phyloP scores from a whole-genome alignment of 2,797 vertebrate genomes.

The Gobionotothen gibberifrons region DNA sequence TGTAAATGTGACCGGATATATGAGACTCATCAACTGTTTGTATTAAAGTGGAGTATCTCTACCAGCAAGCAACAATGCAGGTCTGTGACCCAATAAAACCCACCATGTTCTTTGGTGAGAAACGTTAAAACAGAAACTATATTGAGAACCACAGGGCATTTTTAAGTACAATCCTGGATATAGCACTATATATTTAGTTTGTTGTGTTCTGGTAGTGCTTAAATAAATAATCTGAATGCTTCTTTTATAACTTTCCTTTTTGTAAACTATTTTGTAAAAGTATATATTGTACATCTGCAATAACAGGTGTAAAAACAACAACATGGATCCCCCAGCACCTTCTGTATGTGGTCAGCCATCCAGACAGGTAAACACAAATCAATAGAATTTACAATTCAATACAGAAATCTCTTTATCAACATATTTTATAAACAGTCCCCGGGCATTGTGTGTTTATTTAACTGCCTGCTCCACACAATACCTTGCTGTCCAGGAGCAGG shows the following conservation, averaged over 20 bases:
- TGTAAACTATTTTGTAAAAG: neutral
- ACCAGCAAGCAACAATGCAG: too few species aligned
- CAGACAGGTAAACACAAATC: conserved; percentile 25
- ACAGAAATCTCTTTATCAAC: conserved; percentile 1
- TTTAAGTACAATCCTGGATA: too few species aligned
- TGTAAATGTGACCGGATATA: too few species aligned
- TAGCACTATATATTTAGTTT: too few species aligned
- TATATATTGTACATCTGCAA: neutral
- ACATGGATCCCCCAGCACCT: conserved; percentile 10
- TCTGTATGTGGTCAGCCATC: neutral
- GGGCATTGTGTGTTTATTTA: neutral
- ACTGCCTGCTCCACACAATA: conserved; percentile 49
- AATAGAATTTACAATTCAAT: neutral
- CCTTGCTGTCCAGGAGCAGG: conserved; percentile 88
- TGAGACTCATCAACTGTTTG: too few species aligned
- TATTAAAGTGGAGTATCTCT: too few species aligned
- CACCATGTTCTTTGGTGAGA: too few species aligned
- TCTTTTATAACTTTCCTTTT: neutral
- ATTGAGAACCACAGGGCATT: too few species aligned
- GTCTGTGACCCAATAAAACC: too few species aligned
- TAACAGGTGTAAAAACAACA: neutral
- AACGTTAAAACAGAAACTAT: too few species aligned
- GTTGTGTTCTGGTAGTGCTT: too few species aligned
- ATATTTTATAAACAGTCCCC: neutral
- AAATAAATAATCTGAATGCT: too few species aligned